These are phyloP conservation scores for Epizoanthus rinbou DNA, from an alignment of 92 coral and sea anemone species.

Conservation along the genomic window DNA sequence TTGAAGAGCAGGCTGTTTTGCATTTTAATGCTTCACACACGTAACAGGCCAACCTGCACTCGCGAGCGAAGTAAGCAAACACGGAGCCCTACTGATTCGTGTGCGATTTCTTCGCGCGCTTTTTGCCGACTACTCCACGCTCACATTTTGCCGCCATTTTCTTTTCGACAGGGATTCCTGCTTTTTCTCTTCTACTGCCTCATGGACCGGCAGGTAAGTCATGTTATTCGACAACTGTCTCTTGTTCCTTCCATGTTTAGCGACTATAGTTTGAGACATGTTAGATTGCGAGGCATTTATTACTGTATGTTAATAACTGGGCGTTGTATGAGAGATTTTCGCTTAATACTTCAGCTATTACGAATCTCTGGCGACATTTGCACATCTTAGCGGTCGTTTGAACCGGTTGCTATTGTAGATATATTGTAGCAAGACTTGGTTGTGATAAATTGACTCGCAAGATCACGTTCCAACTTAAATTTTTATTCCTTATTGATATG, in stretches of 20 bases:
- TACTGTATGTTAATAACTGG: conserved; percentile 15
- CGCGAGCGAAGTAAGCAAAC: background rate
- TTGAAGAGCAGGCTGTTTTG: conserved; percentile 6
- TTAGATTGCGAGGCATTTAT: conserved; percentile 19
- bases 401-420: background rate
- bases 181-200: conserved; percentile 72
- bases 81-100: background rate
- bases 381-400: background rate
- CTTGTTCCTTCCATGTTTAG: conserved; percentile 17
- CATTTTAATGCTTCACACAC: conserved; percentile 12
- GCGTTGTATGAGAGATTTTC: conserved; percentile 27
- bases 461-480: background rate
- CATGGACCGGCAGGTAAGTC: conserved; percentile 80
- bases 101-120: background rate
- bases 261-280: conserved; percentile 21
- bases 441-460: background rate
- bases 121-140: background rate
- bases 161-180: conserved; percentile 72
- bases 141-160: conserved; percentile 6
- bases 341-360: conserved; percentile 1
- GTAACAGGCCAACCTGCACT: background rate
- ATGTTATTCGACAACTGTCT: background rate
- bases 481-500: background rate
- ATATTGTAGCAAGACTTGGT: background rate
- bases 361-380: background rate